Evolutionary conservation across 2,113 vertebrate species (phyloP), one percentile per base, ranked within the genome.

Genomic region (Brachionichthys hirsutus): DNA sequence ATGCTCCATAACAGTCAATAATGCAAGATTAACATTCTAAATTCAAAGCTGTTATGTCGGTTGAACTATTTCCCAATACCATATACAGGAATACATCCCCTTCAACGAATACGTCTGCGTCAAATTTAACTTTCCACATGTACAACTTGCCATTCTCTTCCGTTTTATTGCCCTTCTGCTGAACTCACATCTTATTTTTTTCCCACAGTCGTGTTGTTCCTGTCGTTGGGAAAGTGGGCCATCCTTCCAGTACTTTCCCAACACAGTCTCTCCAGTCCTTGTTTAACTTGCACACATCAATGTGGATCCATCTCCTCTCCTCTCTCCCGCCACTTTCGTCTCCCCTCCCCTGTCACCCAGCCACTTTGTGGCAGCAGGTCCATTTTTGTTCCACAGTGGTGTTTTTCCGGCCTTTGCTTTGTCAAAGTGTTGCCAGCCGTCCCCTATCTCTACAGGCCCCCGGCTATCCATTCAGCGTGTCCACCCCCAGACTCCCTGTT

Each of bases 341-440:
- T 77, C 54, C 44, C 20, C 17, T 41, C 16, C 66, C 58, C 17
- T 79, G 59, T 79, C 53, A 62, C 69, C 69, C 54, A 13, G 38
- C 44, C 52, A 4, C n/a, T 59, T 53, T 59, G 69, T 49, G 56
- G 63, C 52, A 8, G 63, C 16, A 6, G 67, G 50, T 63, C 15
- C 8, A 42, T 57, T 61, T 70, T 59, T 63, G 47, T 56, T 62
- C 46, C 36, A 50, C 36, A 18, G 45, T 44, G 9, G 6, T 65
- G 24, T 40, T 45, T 55, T 64, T 64, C 52, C 70, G 71, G 76
- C 30, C 49, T 66, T 83, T 75, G 62, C 76, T 78, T 54, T 68
- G 66, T 72, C 69, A 64, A 64, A 72, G 62, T 66, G 45, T 56
- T 68, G 62, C 78, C 77, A 78, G 61, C 54, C 36, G 55, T 73